Evolutionary conservation across 2,113 vertebrate genomes (phyloP), one percentile per base, ranked within the genome.

Genomic region (Saimiri boliviensis): DNA sequence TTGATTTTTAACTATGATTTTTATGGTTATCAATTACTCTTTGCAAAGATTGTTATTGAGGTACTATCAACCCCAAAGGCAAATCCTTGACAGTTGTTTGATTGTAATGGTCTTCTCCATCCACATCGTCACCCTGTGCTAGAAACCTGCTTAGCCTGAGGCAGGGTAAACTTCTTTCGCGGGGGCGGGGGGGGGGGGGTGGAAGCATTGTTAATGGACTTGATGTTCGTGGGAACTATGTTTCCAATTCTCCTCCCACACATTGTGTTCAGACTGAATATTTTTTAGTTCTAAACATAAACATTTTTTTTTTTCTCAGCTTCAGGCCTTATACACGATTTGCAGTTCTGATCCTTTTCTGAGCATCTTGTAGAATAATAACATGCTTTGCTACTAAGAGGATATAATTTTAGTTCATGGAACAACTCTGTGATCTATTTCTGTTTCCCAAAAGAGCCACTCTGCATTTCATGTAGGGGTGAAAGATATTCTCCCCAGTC

Each of bases 1-100:
- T 47, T 84, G 70, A 58, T 80, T 84, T 96, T 95, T 77, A 73
- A 47, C 47, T 88, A 19, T 40, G 54, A 73, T 45, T 90, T 95
- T 94, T 40, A 80, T 77, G 56, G 35, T 54, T 91, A 84, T 88
- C 27, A 45, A 47, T 49, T 92, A 52, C 23, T 92, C 2, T 74
- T 93, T 94, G n/a, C 14, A 94, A 71, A 91, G 3, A 82, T 82
- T 49, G 56, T 82, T 92, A 68, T 2, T 58, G 37, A 70, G 47
- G 20, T 49, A 66, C 35, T 85, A 63, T 76, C 27, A 84, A 66
- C 7, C 82, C 68, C 56, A 87, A 71, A 6, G 52, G 40, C 37
- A 79, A 82, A 82, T 84, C 52, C 4, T 77, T 88, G 52, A 90
- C 16, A 94, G 68, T 49, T 96, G 56, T 84, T 79, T 89, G 47